These are phyloP conservation scores for Carposina sasakii DNA, from an alignment of 1,140 invertebrate genomes.

Conservation along the genomic window DNA sequence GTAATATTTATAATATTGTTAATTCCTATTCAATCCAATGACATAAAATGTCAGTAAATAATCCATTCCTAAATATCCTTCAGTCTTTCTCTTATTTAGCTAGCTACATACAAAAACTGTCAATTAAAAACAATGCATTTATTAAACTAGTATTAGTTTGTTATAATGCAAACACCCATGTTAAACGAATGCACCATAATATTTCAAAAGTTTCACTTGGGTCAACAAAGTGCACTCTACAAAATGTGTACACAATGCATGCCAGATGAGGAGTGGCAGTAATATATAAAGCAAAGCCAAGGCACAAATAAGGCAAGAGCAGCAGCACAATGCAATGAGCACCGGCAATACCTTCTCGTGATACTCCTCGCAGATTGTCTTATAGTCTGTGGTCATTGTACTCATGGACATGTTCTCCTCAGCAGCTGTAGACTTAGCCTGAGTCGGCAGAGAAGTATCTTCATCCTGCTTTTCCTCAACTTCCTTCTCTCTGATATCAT, in stretches of 20 bases:
- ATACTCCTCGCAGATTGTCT: conserved; percentile 68
- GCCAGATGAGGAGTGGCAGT: conserved; percentile 30
- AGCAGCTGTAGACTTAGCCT: conserved; percentile 47
- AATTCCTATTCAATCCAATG: no score
- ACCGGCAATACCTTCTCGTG: conserved; percentile 54
- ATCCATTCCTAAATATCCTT: no score
- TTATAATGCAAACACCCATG: no score
- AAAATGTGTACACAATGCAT: conserved; percentile 29
- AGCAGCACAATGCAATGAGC: conserved; percentile 31
- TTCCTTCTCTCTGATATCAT: conserved; percentile 51
- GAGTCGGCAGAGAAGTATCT: conserved; percentile 27
- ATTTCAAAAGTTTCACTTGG: conserved; percentile 21
- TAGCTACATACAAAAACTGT: no score
- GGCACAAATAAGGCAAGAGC: conserved; percentile 29
- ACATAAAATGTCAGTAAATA: no score
- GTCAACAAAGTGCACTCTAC: conserved; percentile 22
- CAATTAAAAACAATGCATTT: no score
- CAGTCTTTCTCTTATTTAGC: no score
- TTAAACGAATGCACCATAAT: no score
- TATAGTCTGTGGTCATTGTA: conserved; percentile 68
- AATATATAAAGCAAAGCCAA: conserved; percentile 31
- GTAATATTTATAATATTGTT: no score
- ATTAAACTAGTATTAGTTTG: no score
- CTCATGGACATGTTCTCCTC: conserved; percentile 60
- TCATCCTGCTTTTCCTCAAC: conserved; percentile 19